Evolutionary conservation across 1,140 invertebrate species (phyloP).

Genomic region (Nasonia vitripennis): DNA sequence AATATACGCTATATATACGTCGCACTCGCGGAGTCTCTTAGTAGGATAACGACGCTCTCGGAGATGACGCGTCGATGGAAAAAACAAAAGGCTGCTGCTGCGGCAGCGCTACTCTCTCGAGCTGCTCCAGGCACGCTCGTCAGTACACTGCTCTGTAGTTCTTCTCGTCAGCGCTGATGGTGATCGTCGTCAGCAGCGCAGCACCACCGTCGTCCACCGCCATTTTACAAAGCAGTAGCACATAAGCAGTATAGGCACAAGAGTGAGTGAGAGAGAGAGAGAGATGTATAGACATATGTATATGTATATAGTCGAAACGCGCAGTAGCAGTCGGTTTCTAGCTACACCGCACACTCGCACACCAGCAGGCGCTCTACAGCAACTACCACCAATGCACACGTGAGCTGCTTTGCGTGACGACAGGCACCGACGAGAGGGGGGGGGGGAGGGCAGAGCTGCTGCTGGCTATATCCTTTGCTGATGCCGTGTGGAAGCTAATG

Average conservation of each 20-base stretch:
- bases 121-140: not conserved
- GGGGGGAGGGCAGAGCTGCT: not conserved
- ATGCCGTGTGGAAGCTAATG: not conserved
- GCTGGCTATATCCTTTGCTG: not conserved
- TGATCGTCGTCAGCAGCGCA: constrained; percentile 62
- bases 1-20: not conserved
- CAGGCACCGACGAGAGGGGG: not conserved
- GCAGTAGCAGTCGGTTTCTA: not conserved
- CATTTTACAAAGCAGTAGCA: constrained; percentile 65
- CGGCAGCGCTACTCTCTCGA: not conserved
- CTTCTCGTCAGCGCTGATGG: constrained; percentile 55
- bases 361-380: not conserved
- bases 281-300: not conserved
- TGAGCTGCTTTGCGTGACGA: not conserved
- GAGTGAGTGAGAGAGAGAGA: not conserved
- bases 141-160: constrained; percentile 11
- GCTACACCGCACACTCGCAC: not conserved
- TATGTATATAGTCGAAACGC: not conserved
- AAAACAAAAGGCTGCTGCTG: constrained; percentile 10
- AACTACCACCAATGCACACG: not conserved
- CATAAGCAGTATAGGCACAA: not conserved
- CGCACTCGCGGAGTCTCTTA: not conserved
- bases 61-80: not conserved
- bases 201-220: constrained; percentile 68
- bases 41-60: not conserved